Conservation (phyloP, 2,797 vertebrate genomes). For the Rhabdomys pumilio region DNA sequence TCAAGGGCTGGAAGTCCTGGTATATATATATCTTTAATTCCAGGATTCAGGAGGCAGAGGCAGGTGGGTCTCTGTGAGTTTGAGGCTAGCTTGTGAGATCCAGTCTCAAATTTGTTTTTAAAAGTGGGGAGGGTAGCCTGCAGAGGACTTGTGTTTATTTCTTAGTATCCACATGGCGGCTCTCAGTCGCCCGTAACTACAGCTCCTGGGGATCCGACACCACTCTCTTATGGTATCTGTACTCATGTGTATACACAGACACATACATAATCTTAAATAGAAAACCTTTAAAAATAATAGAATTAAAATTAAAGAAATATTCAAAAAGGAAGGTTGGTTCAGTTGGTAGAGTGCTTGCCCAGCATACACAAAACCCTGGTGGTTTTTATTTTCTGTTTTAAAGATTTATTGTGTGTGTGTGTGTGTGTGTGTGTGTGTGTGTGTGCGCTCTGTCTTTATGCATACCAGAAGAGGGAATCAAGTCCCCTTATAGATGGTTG, state of each 20-base stretch:
- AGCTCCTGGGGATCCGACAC: neutral
- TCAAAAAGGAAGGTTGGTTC: neutral
- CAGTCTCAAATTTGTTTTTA: neutral
- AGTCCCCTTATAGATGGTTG: too few relatives aligned
- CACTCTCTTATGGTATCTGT: neutral
- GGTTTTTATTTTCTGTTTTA: too few relatives aligned
- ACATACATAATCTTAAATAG: neutral
- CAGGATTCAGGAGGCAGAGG: neutral
- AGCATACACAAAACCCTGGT: neutral
- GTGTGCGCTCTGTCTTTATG: too few relatives aligned
- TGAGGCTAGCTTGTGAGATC: neutral
- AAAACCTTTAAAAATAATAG: neutral
- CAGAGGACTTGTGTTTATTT: neutral
- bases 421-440: too few relatives aligned
- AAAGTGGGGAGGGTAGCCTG: neutral
- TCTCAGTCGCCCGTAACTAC: neutral
- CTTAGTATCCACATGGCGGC: neutral
- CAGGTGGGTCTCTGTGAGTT: neutral
- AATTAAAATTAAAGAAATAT: neutral
- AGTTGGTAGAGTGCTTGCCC: neutral
- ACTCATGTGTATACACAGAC: neutral
- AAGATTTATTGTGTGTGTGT: too few relatives aligned
- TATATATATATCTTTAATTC: neutral
- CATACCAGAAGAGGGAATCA: too few relatives aligned
- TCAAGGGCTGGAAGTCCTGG: neutral